Percentiles rank a stretch among this genome's conserved stretches.
Conservation (phyloP, 2,888 invertebrate genomes). For the Lucinisca nassula region DNA sequence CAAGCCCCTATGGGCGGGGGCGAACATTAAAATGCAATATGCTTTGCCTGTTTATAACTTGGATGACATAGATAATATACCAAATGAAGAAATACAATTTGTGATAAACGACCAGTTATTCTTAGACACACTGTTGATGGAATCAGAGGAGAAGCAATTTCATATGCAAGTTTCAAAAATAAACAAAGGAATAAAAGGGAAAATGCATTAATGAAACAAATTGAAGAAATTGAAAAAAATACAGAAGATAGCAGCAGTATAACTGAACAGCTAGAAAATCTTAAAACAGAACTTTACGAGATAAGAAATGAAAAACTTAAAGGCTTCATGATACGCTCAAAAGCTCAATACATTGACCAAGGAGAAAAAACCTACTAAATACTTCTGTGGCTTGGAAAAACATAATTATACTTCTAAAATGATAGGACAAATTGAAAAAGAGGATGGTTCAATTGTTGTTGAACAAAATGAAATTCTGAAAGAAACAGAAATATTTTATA, state of each 20-base stretch:
- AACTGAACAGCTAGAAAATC: background rate
- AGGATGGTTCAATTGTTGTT: background rate
- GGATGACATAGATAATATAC: background rate
- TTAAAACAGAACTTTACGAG: background rate
- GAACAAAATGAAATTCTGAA: constrained; percentile 9
- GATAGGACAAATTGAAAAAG: background rate
- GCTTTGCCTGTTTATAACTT: constrained; percentile 1
- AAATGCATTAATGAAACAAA: background rate
- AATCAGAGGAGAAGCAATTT: constrained; percentile 16
- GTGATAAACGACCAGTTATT: constrained; percentile 21
- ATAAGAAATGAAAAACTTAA: constrained; percentile 16
- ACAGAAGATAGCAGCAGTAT: background rate
- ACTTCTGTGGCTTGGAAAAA: constrained; percentile 10
- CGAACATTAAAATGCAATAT: no score
- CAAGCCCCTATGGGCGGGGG: no score
- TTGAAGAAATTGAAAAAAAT: background rate
- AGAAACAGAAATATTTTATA: no score
- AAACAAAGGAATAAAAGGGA: background rate
- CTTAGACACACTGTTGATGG: constrained; percentile 28
- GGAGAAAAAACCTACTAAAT: constrained; percentile 21
- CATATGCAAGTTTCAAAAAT: constrained; percentile 20
- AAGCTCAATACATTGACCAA: background rate
- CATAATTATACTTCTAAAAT: background rate
- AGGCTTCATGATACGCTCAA: constrained; percentile 7
- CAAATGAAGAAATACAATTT: constrained; percentile 19